These are phyloP conservation scores for Atlantisia rogersi DNA, from an alignment of 2,113 vertebrate species.

Conservation along the genomic window DNA sequence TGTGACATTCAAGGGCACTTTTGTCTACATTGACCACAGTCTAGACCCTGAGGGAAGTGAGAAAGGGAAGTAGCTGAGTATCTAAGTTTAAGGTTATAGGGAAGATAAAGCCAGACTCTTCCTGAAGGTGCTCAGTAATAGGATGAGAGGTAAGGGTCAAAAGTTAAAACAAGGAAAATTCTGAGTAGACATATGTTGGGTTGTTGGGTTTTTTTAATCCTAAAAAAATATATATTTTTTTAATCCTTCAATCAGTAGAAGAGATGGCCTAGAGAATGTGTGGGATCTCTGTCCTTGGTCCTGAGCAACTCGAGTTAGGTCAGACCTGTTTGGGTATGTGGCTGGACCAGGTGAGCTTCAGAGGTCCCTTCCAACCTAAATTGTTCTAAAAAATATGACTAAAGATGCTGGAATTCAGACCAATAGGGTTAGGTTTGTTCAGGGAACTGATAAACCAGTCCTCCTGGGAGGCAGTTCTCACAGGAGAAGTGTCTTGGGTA, in stretches of 20 bases:
- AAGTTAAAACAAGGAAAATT: not conserved
- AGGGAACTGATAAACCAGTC: not conserved
- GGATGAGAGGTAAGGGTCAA: not conserved
- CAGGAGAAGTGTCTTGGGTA: not conserved
- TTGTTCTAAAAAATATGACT: not conserved
- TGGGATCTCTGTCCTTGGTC: constrained; percentile 8
- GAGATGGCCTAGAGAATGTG: not conserved
- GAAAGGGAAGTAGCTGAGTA: not conserved
- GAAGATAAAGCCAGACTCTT: not conserved
- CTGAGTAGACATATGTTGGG: not conserved
- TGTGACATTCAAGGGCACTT: not conserved
- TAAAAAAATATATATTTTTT: too few relatives aligned
- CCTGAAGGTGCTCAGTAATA: not conserved
- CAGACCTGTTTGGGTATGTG: not conserved
- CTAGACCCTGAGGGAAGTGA: not conserved
- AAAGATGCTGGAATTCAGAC: not conserved
- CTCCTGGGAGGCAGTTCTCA: not conserved
- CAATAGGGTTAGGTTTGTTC: not conserved
- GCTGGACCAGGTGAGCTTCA: not conserved
- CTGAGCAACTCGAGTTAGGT: not conserved
- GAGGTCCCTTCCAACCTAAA: not conserved
- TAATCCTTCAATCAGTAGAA: not conserved
- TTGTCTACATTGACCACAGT: not conserved
- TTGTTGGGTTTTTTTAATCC: too few relatives aligned
- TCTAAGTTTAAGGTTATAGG: not conserved